phyloP scores from a whole-genome alignment of 92 coral and sea anemone genomes.

The Isaurus tuberculatus region DNA sequence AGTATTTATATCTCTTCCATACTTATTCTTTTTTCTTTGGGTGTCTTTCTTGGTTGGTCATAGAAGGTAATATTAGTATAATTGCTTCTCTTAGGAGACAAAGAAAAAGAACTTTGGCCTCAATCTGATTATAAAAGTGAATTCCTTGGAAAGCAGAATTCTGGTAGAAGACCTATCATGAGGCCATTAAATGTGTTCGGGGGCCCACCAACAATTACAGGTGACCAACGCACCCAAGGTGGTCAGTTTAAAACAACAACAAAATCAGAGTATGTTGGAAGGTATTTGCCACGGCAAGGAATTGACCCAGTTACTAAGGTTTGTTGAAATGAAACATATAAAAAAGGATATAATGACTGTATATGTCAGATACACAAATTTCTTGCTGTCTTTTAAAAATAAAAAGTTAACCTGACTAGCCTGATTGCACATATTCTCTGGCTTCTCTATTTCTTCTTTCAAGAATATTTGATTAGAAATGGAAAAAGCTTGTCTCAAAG shows the following conservation, averaged over 20 bases:
- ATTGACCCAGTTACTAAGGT: constrained; percentile 83
- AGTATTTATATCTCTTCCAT: too few relatives aligned
- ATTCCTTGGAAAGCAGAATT: constrained; percentile 78
- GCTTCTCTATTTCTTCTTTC: too few relatives aligned
- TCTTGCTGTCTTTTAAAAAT: too few relatives aligned
- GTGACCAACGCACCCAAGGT: constrained; percentile 85
- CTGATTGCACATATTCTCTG: too few relatives aligned
- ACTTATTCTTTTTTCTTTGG: too few relatives aligned
- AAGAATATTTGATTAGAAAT: too few relatives aligned
- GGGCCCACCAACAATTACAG: constrained; percentile 85
- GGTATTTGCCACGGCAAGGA: constrained; percentile 69
- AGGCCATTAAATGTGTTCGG: constrained; percentile 59
- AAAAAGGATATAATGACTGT: too few relatives aligned
- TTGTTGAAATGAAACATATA: neutral
- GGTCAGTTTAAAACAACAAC: constrained; percentile 93
- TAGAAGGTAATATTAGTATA: too few relatives aligned
- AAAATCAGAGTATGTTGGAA: constrained; percentile 80
- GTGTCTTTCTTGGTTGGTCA: neutral
- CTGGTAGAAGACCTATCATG: constrained; percentile 57
- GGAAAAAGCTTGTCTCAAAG: too few relatives aligned
- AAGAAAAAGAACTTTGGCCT: constrained; percentile 90
- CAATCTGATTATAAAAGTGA: constrained; percentile 91
- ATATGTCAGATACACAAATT: too few relatives aligned
- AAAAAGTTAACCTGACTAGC: too few relatives aligned
- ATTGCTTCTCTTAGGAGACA: constrained; percentile 70